Percentiles rank a stretch among this genome's conserved stretches.
These are phyloP conservation scores for Apeira syringaria DNA, from an alignment of 2,888 invertebrate species.

Conservation along the genomic window DNA sequence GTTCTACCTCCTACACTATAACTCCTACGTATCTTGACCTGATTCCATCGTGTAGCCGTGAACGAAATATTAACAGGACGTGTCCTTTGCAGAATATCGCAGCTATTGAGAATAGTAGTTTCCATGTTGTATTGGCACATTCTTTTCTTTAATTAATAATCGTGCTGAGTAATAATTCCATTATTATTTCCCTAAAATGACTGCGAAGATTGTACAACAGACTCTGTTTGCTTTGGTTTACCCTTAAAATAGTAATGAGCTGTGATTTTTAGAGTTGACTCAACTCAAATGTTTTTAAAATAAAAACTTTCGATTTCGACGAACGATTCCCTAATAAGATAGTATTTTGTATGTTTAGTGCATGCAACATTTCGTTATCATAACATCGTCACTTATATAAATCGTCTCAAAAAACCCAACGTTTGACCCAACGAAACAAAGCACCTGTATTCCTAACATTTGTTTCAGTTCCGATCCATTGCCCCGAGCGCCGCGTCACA, in stretches of 20 bases:
- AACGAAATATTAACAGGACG: conserved; percentile 17
- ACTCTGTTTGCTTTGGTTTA: too few relatives aligned
- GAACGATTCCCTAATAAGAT: too few relatives aligned
- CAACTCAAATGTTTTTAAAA: too few relatives aligned
- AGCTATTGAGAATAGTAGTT: conserved; percentile 5
- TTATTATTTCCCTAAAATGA: too few relatives aligned
- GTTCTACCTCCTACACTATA: conserved; percentile 6
- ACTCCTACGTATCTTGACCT: conserved; percentile 17
- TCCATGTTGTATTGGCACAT: conserved; percentile 4
- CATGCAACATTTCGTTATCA: too few relatives aligned
- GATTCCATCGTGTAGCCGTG: conserved; percentile 15
- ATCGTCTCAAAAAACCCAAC: not conserved
- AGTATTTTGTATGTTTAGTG: too few relatives aligned
- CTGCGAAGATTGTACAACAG: too few relatives aligned
- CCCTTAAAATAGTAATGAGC: too few relatives aligned
- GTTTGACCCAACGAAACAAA: not conserved
- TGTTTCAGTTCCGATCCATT: not conserved
- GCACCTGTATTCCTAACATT: not conserved
- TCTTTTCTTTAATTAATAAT: conserved; percentile 1
- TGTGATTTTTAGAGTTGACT: too few relatives aligned
- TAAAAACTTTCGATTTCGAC: too few relatives aligned
- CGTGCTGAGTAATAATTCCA: too few relatives aligned
- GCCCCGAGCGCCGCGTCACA: not conserved
- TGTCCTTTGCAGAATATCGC: conserved; percentile 12
- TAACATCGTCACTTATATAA: too few relatives aligned